Base-by-base conservation (phyloP, 2,888 invertebrate species). In the Agriopis leucophaearia region DNA sequence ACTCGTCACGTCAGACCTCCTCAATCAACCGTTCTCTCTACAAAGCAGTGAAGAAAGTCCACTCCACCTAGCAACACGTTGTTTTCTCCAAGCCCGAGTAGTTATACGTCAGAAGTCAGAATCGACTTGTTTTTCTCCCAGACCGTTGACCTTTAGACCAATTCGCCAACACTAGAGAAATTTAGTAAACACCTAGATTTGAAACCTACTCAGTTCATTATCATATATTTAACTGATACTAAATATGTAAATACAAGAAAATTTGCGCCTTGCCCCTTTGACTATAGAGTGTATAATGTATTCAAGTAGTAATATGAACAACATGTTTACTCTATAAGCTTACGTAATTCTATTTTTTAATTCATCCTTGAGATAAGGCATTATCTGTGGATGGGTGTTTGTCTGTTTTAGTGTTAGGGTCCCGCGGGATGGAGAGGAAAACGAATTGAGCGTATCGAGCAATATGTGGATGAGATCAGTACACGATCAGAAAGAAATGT, bases 281-380 rank as follows among this genome's bases (percentile, higher is more conserved):
- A 3, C 0, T 1, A 15, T 63, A 69, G 56, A 45, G 64, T 66
- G 7, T 13, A 66, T 4, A 60, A 27, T 69, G 16, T 13, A 3
- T 51, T 44, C 40, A 27, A 48, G 5, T 7, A 18, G 16, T 78
- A 76, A 74, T 78, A 70, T 73, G 74, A 81, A 77, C 64, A 84
- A 85, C 83, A 81, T 87, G 85, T 87, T 86, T 84, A 83, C 83
- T 69, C 60, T 72, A 72, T 67, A 59, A 61, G 75, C 76, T 82
- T 81, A 81, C 79, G 82, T 82, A 82, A 81, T 66, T 60, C 60
- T 74, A 74, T 81, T 79, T 82, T 83, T 83, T 81, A 77, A 83
- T 84, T 82, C 81, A 84, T 82, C 83, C 87, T 84, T 81, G 83
- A 81, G 85, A 87, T 87, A 88, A 74, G 70, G 66, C 64, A 78